These are phyloP conservation scores for Muricea muricata DNA, from an alignment of 92 coral and sea anemone species.

Conservation along the genomic window DNA sequence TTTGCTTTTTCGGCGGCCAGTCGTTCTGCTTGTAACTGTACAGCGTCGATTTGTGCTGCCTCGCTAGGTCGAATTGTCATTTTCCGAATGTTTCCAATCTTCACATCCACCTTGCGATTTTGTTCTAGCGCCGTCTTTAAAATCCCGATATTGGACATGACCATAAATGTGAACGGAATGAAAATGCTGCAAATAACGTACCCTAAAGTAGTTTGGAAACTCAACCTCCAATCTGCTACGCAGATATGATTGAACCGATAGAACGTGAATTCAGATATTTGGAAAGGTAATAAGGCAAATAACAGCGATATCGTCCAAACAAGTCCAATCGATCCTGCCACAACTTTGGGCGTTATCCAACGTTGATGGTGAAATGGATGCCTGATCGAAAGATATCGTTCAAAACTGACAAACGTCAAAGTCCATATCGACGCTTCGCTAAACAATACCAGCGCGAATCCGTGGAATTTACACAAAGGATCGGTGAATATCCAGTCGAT, in stretches of 20 bases:
- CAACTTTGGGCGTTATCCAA: slow-evolving; percentile 63
- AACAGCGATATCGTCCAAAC: slow-evolving; percentile 74
- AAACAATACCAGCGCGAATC: slow-evolving; percentile 68
- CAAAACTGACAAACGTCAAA: slow-evolving; percentile 76
- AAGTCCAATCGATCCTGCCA: slow-evolving; percentile 52
- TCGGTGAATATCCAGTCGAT: slow-evolving; percentile 73
- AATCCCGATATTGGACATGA: slow-evolving; percentile 59
- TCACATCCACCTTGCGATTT: slow-evolving; percentile 61
- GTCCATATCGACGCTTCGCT: slow-evolving; percentile 84
- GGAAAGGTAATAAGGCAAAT: slow-evolving; percentile 68
- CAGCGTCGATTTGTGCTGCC: not conserved
- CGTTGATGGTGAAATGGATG: slow-evolving; percentile 74
- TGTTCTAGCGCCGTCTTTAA: slow-evolving; percentile 76
- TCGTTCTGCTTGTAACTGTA: not conserved
- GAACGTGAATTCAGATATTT: slow-evolving; percentile 68
- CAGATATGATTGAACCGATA: slow-evolving; percentile 76
- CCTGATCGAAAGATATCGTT: slow-evolving; percentile 76
- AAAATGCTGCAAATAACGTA: slow-evolving; percentile 60
- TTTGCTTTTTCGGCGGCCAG: not conserved
- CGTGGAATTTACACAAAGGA: slow-evolving; percentile 77
- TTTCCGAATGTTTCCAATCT: slow-evolving; percentile 72
- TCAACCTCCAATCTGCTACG: slow-evolving; percentile 76
- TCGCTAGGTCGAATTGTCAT: slow-evolving; percentile 44
- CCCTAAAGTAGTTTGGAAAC: slow-evolving; percentile 62
- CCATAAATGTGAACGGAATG: slow-evolving; percentile 71